Percentiles rank a stretch among this genome's conserved stretches.
These are phyloP conservation scores for Rhyacichthys aspro DNA, from an alignment of 2,797 vertebrate species.

Conservation along the genomic window DNA sequence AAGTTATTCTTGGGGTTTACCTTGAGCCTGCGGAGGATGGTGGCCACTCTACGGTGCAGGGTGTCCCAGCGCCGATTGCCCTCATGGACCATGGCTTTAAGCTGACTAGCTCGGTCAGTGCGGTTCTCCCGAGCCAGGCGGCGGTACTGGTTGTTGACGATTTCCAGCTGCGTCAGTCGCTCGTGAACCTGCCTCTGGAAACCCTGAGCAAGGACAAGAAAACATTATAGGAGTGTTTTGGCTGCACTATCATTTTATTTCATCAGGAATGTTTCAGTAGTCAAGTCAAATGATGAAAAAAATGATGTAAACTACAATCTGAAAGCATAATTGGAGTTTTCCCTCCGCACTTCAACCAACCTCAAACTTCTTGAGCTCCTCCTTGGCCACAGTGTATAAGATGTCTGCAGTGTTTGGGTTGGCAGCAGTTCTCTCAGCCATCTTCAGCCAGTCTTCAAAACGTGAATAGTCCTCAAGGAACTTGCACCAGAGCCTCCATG, in stretches of 20 bases:
- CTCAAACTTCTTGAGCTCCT: conserved; percentile 95
- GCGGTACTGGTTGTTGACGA: conserved; percentile 93
- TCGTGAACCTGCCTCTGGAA: conserved; percentile 93
- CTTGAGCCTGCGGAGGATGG: conserved; percentile 89
- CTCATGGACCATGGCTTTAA: conserved; percentile 88
- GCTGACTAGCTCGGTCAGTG: conserved; percentile 87
- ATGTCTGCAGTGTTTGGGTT: conserved; percentile 89
- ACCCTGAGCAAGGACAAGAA: conserved; percentile 69
- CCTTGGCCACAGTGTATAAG: conserved; percentile 87
- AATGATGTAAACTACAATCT: too few relatives aligned
- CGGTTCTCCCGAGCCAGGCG: conserved; percentile 92
- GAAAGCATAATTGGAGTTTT: neutral
- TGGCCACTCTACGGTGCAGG: conserved; percentile 85
- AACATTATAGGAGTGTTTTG: neutral
- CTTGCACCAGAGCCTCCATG: conserved; percentile 92
- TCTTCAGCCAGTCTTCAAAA: conserved; percentile 93
- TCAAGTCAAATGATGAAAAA: too few relatives aligned
- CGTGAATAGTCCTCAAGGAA: conserved; percentile 91
- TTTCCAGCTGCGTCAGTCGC: conserved; percentile 89
- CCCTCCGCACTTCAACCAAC: conserved; percentile 63
- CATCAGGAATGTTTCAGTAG: too few relatives aligned
- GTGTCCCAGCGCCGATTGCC: conserved; percentile 93
- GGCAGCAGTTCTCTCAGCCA: conserved; percentile 84
- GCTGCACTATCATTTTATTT: too few relatives aligned
- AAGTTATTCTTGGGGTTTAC: conserved; percentile 61